Evolutionary conservation across 2,888 invertebrate species (phyloP).

Genomic region (Deilephila elpenor): DNA sequence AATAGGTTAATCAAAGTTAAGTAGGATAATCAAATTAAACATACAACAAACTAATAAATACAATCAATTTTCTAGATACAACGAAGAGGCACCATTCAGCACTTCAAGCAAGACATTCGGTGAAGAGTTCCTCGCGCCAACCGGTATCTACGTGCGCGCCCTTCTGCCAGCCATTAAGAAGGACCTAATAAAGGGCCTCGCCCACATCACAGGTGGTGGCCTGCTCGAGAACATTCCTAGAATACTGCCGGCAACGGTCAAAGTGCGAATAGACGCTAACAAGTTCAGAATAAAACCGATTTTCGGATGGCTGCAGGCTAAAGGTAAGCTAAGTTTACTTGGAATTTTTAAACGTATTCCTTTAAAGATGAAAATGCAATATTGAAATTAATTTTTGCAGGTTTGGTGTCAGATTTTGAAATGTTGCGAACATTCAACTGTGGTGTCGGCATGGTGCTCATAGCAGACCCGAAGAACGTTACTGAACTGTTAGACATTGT

Average conservation of each 20-base stretch:
- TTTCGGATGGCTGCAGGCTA: conserved; percentile 94
- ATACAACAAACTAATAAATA: too few relatives aligned
- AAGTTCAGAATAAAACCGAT: conserved; percentile 90
- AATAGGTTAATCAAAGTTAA: too few relatives aligned
- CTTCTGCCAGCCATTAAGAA: conserved; percentile 89
- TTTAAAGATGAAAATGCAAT: not conserved
- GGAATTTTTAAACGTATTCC: too few relatives aligned
- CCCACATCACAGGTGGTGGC: conserved; percentile 98
- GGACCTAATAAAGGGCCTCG: conserved; percentile 92
- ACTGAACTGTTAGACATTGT: conserved; percentile 69
- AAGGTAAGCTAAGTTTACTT: conserved; percentile 70
- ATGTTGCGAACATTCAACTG: conserved; percentile 97
- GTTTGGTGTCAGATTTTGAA: conserved; percentile 90
- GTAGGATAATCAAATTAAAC: too few relatives aligned
- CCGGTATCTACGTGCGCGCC: conserved; percentile 92
- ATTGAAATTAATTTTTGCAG: conserved; percentile 60
- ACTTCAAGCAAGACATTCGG: conserved; percentile 80
- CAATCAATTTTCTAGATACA: conserved; percentile 53
- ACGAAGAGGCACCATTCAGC: conserved; percentile 75
- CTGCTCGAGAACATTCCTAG: conserved; percentile 94
- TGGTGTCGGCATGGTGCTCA: conserved; percentile 94
- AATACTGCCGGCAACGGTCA: conserved; percentile 88
- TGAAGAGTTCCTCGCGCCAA: conserved; percentile 93
- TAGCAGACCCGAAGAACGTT: conserved; percentile 87
- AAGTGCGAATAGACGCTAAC: conserved; percentile 88